Conservation (phyloP, 2,113 vertebrate species). For the Perccottus glenii region DNA sequence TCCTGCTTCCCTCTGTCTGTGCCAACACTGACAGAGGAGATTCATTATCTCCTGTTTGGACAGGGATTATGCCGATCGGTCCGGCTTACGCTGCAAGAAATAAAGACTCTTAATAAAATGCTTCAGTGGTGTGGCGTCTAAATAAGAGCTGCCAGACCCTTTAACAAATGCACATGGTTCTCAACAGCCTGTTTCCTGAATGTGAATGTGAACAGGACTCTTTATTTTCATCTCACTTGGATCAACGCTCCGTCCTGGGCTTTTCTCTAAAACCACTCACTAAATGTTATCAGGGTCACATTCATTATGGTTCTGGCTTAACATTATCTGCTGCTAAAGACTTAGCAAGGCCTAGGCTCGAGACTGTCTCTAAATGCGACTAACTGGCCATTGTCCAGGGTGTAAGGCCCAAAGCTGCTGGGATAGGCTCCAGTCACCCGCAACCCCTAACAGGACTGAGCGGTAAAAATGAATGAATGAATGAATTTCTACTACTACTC, state of each 20-base stretch:
- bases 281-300: constrained; percentile 15
- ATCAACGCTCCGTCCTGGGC: constrained; percentile 31
- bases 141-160: constrained; percentile 60
- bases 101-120: constrained; percentile 83
- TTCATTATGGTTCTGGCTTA: constrained; percentile 14
- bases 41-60: constrained; percentile 84
- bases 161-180: background rate
- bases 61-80: constrained; percentile 80
- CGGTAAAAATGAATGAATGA: too few species aligned
- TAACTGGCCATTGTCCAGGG: too few species aligned
- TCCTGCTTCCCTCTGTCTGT: constrained; percentile 53
- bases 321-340: background rate
- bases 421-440: too few species aligned
- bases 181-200: constrained; percentile 34
- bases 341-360: background rate
- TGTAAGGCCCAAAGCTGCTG: too few species aligned
- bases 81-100: constrained; percentile 72
- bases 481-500: too few species aligned
- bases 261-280: constrained; percentile 36
- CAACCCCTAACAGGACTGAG: too few species aligned
- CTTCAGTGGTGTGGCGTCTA: constrained; percentile 65
- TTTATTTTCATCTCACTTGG: constrained; percentile 12
- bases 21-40: constrained; percentile 65
- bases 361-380: too few species aligned
- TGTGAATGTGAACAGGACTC: constrained; percentile 34